Evolutionary conservation across 2,797 vertebrate genomes (phyloP).

Genomic region (Helostoma temminkii): DNA sequence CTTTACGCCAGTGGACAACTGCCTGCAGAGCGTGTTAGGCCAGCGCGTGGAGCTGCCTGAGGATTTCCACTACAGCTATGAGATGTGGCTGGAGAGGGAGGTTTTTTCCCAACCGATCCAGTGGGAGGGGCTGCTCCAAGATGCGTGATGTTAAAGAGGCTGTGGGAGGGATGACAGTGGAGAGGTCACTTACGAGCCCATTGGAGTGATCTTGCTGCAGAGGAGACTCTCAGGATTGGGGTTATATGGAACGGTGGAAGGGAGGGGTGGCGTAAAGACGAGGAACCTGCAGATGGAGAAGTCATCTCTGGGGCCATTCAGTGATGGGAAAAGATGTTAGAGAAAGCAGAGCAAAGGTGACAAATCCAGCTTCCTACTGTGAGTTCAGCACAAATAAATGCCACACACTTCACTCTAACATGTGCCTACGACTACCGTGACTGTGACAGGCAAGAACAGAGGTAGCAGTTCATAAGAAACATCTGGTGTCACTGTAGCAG

Average conservation of each 20-base stretch:
- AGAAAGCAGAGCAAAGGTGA: slow-evolving; percentile 19
- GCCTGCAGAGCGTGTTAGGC: slow-evolving; percentile 95
- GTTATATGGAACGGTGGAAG: not conserved
- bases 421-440: slow-evolving; percentile 75
- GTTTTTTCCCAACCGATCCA: slow-evolving; percentile 96
- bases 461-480: slow-evolving; percentile 49
- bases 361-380: slow-evolving; percentile 9
- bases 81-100: slow-evolving; percentile 97
- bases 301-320: slow-evolving; percentile 1
- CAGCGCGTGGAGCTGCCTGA: slow-evolving; percentile 92
- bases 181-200: slow-evolving; percentile 10
- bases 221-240: not conserved
- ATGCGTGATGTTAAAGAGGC: slow-evolving; percentile 58
- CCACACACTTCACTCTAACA: slow-evolving; percentile 40
- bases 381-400: slow-evolving; percentile 23
- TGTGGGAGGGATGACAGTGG: not conserved
- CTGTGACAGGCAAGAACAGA: slow-evolving; percentile 56
- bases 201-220: not conserved
- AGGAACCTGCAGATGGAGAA: not conserved
- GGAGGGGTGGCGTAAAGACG: not conserved
- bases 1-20: slow-evolving; percentile 95
- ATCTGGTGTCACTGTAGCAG: slow-evolving; percentile 58
- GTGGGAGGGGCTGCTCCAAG: slow-evolving; percentile 94
- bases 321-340: not conserved
- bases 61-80: slow-evolving; percentile 95